Percentiles rank a stretch among this genome's conserved stretches.
phyloP scores from a whole-genome alignment of 2,888 invertebrate species.

The Andrena dorsata region DNA sequence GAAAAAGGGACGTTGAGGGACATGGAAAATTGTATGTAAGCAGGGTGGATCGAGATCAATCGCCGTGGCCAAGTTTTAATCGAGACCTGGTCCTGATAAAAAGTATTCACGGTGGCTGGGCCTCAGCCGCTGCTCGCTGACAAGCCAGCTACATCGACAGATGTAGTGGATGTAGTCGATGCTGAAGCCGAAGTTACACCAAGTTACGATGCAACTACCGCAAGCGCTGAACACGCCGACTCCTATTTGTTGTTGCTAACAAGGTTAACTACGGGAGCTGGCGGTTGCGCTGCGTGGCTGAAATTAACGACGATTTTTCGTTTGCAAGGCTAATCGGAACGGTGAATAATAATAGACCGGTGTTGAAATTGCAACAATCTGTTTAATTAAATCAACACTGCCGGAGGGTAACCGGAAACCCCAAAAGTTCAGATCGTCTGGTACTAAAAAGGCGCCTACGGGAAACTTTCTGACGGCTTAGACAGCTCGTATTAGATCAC shows the following conservation, averaged over 20 bases:
- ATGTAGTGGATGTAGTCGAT: conserved; percentile 15
- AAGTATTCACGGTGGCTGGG: conserved; percentile 5
- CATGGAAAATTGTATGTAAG: conserved; percentile 48
- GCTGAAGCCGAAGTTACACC: conserved; percentile 27
- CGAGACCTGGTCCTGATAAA: conserved; percentile 44
- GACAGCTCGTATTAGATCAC: conserved; percentile 57
- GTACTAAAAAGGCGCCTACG: conserved; percentile 13
- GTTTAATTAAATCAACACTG: conserved; percentile 17
- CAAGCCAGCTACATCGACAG: too few relatives aligned
- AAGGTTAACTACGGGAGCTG: conserved; percentile 30
- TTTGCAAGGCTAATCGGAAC: background rate
- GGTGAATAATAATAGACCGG: background rate
- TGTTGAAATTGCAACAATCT: background rate
- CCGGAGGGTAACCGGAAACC: conserved; percentile 11
- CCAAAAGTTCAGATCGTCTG: conserved; percentile 27
- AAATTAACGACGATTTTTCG: conserved; percentile 40
- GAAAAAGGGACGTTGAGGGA: conserved; percentile 25
- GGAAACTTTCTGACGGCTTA: conserved; percentile 44
- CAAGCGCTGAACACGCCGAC: conserved; percentile 25
- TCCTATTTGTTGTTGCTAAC: conserved; percentile 57
- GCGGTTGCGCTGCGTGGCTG: background rate
- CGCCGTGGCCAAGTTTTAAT: conserved; percentile 71
- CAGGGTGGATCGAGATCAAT: conserved; percentile 48
- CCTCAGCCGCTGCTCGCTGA: background rate
- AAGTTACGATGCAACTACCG: conserved; percentile 48